Evolutionary conservation across 2,888 invertebrate genomes (phyloP).

Genomic region (Suillia variegata): DNA sequence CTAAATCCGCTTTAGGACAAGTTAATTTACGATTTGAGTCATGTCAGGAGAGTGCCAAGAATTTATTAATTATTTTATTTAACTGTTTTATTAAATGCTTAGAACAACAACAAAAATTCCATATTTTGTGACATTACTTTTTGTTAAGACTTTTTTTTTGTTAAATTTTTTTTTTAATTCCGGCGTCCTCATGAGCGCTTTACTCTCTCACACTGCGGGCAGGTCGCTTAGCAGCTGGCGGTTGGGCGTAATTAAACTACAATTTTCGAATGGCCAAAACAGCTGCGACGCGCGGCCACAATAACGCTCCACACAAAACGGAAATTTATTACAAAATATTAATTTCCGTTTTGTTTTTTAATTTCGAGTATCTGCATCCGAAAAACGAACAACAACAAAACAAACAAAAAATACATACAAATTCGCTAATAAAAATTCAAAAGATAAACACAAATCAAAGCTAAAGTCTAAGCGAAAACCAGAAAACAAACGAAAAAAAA

Average conservation of each 20-base stretch:
- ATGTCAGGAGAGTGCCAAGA: background rate
- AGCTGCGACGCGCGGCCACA: constrained; percentile 3
- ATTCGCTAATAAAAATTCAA: constrained; percentile 18
- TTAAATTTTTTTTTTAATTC: too few relatives aligned
- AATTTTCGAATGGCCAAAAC: constrained; percentile 2
- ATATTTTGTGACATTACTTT: too few relatives aligned
- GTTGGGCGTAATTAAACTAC: background rate
- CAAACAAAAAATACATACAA: constrained; percentile 39
- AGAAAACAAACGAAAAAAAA: constrained; percentile 15
- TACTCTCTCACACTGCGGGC: background rate
- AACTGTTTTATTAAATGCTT: too few relatives aligned
- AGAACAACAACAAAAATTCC: background rate
- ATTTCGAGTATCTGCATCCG: constrained; percentile 25
- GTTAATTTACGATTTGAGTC: background rate
- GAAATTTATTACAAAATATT: constrained; percentile 37
- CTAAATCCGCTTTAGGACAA: background rate
- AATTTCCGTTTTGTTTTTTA: constrained; percentile 42
- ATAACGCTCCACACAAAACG: constrained; percentile 28
- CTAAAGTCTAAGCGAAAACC: background rate
- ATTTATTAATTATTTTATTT: too few relatives aligned
- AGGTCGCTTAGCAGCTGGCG: too few relatives aligned
- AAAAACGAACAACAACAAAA: constrained; percentile 37
- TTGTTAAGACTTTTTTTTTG: too few relatives aligned
- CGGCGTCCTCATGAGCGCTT: too few relatives aligned
- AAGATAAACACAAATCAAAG: constrained; percentile 35